Evolutionary conservation across 2,113 vertebrate genomes (phyloP).

Genomic region (Triplophysa rosa): DNA sequence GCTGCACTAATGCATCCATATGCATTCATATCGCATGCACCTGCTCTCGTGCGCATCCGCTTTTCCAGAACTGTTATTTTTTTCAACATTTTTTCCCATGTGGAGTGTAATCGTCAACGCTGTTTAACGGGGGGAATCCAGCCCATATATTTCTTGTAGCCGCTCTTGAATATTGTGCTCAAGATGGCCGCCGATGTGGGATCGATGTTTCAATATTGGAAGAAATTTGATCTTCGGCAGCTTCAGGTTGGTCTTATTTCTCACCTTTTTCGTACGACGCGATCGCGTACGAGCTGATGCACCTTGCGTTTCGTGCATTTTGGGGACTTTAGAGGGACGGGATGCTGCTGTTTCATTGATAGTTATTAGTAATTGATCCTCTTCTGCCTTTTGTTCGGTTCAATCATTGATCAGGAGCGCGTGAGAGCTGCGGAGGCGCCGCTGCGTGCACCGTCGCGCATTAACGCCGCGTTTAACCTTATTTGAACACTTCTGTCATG

Average conservation of each 20-base stretch:
- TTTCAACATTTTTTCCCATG: constrained; percentile 58
- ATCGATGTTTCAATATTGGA: constrained; percentile 96
- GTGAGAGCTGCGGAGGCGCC: constrained; percentile 76
- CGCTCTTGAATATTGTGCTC: constrained; percentile 87
- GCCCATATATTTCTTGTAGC: constrained; percentile 90
- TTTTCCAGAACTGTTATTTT: constrained; percentile 54
- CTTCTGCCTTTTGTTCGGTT: constrained; percentile 93
- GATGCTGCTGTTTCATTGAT: constrained; percentile 79
- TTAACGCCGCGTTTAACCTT: neutral
- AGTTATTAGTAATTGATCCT: constrained; percentile 93
- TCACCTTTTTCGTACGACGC: constrained; percentile 62
- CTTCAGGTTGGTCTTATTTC: constrained; percentile 88
- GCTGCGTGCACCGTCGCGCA: constrained; percentile 53
- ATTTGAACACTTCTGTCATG: constrained; percentile 67
- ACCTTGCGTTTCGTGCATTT: constrained; percentile 37
- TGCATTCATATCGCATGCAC: constrained; percentile 45
- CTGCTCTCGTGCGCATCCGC: constrained; percentile 22
- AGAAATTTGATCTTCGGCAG: constrained; percentile 94
- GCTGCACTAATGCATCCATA: constrained; percentile 61
- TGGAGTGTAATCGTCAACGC: constrained; percentile 66
- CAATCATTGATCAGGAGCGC: constrained; percentile 87
- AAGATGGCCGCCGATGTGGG: constrained; percentile 99
- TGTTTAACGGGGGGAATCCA: constrained; percentile 84
- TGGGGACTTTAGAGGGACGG: constrained; percentile 45
- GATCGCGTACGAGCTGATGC: constrained; percentile 47